These are phyloP conservation scores for human DNA, from an alignment of 2,113 vertebrate genomes.

Conservation along the genomic window DNA sequence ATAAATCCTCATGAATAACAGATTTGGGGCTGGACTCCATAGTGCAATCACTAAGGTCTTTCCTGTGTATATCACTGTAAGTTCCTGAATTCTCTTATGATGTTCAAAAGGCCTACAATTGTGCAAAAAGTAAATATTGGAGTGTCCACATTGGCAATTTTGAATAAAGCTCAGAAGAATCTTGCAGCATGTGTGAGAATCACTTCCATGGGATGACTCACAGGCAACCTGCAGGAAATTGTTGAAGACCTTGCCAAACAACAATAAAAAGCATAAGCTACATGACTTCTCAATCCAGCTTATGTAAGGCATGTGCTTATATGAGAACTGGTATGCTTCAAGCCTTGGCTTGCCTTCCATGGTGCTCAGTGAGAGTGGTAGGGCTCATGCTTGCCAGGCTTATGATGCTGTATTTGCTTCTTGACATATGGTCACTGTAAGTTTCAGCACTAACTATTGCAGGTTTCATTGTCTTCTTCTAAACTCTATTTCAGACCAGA, in stretches of 20 bases:
- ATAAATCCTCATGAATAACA: not conserved
- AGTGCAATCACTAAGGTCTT: not conserved
- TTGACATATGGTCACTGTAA: not conserved
- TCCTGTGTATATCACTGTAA: not conserved
- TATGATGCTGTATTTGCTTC: not conserved
- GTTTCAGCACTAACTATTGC: not conserved
- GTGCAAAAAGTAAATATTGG: not conserved
- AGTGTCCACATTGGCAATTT: not conserved
- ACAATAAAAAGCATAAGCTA: not conserved
- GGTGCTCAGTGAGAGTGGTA: accelerated
- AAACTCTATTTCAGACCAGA: not conserved
- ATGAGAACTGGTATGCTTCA: not conserved
- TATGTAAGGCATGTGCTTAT: accelerated
- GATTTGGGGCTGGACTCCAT: not conserved
- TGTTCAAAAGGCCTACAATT: not conserved
- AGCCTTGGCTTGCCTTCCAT: accelerated
- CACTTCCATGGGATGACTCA: not conserved
- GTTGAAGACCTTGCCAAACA: not conserved
- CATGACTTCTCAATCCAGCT: accelerated
- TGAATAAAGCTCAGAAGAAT: not conserved
- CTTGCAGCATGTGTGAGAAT: not conserved
- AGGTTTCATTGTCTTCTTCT: not conserved
- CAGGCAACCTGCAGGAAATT: not conserved
- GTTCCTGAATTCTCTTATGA: not conserved
- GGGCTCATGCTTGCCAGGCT: not conserved